These are phyloP conservation scores for Babyrousa celebensis DNA, from an alignment of 2,797 vertebrate genomes.

Conservation along the genomic window DNA sequence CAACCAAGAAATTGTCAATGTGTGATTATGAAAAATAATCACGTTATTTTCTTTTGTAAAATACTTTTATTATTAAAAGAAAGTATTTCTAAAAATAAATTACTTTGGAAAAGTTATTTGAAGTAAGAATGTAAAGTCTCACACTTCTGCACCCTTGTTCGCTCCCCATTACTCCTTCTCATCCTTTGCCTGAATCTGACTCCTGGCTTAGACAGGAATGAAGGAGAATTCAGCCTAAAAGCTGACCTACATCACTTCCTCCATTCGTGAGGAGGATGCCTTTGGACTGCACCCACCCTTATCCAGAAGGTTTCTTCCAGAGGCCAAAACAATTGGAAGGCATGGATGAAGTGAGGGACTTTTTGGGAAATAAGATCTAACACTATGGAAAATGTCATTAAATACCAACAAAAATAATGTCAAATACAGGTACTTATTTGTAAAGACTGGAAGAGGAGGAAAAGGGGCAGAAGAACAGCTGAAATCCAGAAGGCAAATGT, in stretches of 20 bases:
- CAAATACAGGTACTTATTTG: not conserved
- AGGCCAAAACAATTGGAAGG: not conserved
- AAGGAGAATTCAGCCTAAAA: not conserved
- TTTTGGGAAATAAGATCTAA: not conserved
- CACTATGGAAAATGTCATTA: not conserved
- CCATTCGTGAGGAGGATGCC: not conserved
- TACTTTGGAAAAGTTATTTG: not conserved
- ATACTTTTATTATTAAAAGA: not conserved
- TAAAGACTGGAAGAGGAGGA: not conserved
- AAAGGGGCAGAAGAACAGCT: not conserved
- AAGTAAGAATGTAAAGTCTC: not conserved
- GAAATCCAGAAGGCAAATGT: not conserved
- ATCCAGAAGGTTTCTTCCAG: not conserved
- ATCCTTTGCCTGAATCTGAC: not conserved
- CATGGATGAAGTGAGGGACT: not conserved
- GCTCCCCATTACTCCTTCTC: not conserved
- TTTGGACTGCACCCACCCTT: not conserved
- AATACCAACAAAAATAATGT: not conserved
- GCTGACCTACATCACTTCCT: not conserved
- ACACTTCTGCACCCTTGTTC: not conserved
- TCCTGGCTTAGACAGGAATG: not conserved
- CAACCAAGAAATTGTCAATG: not conserved
- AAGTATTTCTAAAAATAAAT: slow-evolving; percentile 31
- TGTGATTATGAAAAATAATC: not conserved
- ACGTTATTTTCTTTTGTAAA: not conserved